Conservation (phyloP, 2,113 vertebrate genomes). For the Thermophis baileyi region DNA sequence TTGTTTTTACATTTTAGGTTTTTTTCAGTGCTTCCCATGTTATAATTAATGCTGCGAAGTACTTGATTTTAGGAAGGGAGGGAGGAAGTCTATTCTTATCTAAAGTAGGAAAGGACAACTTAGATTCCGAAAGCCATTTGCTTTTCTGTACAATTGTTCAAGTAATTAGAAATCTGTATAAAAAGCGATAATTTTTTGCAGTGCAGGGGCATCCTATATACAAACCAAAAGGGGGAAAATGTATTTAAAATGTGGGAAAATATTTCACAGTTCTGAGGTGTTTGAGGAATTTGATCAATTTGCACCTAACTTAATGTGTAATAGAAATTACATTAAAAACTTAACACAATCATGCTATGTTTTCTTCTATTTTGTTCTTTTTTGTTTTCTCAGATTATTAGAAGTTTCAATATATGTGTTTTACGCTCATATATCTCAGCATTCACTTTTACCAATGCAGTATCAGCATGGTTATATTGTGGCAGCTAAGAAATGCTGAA, state of each 20-base stretch:
- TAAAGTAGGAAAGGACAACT: neutral
- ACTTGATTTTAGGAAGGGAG: neutral
- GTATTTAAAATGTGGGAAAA: neutral
- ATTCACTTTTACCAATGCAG: neutral
- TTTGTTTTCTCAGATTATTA: neutral
- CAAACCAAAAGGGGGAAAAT: neutral
- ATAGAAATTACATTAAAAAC: neutral
- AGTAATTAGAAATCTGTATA: neutral
- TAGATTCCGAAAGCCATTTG: neutral
- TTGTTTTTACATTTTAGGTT: neutral
- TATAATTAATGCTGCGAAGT: neutral
- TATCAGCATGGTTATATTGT: neutral
- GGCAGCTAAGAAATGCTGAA: neutral
- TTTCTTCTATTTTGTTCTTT: neutral
- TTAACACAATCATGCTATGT: neutral
- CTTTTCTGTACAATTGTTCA: neutral
- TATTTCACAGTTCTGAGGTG: neutral
- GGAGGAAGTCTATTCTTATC: neutral
- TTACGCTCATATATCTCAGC: neutral
- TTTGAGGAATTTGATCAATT: neutral
- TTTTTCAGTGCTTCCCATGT: neutral
- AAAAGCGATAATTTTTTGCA: neutral
- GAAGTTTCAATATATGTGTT: neutral
- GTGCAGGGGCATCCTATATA: neutral
- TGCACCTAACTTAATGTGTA: neutral